Base-by-base conservation (phyloP, 2,888 invertebrate genomes). In the Mythimna loreyi region DNA sequence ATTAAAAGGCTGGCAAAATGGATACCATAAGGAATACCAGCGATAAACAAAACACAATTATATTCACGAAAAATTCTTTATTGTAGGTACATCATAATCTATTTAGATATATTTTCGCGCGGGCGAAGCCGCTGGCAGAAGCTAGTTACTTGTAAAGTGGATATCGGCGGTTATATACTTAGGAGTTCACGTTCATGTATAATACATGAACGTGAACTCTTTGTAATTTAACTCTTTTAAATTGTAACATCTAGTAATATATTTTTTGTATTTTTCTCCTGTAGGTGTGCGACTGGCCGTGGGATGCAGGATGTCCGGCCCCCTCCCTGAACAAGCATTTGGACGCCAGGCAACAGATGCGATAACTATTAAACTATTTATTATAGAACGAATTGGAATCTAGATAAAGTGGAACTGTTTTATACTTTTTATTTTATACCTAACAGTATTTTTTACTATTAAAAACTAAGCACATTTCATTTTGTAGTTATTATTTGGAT, bases 241-340 rank as follows among this genome's bases (percentile, higher is more conserved):
- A 19, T 30, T 19, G 4, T 33, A 4, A 23, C n/a, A 33, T 33
- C 25, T 43, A 13, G 13, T 43, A 33, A 36, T n/a, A 19, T n/a
- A n/a, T 73, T 45, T 16, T 52, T 11, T 73, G 11, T 47, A 1
- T 59, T 55, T 50, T 69, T 52, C 28, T 64, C 28, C 0, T 87
- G 7, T 85, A 93, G 93, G 92, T 92, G 6, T 93, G 93, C 56
- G 92, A 92, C 73, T 90, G 88, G 89, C 87, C 89, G 1, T 50
- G 69, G 19, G 71, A 81, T 50, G 92, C 92, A 9, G 91, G 90
- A 21, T 93, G 93, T 69, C 71, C 79, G 0, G 67, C 73, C 0
- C 83, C 89, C 0, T 83, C 89, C 3, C 66, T 84, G 61, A 89
- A 90, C 84, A 90, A 91, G 67, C 88, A 78, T 59, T 57, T 75